Evolutionary conservation across 2,113 vertebrate species (phyloP).

Genomic region (Bos taurus): DNA sequence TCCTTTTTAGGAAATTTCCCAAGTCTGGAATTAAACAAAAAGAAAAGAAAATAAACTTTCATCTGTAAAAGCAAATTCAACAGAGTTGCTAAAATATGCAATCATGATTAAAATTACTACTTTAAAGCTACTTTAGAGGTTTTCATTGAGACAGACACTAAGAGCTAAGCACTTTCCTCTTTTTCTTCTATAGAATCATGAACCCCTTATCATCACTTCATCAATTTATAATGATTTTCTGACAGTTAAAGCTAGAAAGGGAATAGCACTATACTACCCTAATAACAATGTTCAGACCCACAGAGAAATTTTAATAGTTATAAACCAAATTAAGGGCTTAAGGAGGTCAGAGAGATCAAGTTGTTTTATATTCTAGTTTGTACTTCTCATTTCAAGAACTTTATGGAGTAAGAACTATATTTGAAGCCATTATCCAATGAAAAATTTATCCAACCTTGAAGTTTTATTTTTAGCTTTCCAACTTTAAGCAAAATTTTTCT

Average conservation of each 20-base stretch:
- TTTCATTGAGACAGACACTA: neutral
- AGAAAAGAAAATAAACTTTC: neutral
- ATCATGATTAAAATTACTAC: slow-evolving; percentile 13
- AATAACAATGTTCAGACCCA: neutral
- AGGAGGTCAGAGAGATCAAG: slow-evolving; percentile 17
- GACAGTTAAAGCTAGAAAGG: slow-evolving; percentile 14
- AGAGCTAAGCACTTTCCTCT: neutral
- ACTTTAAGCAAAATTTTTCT: neutral
- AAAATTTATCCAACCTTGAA: neutral
- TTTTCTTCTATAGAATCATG: slow-evolving; percentile 9
- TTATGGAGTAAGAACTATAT: neutral
- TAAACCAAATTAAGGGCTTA: slow-evolving; percentile 51
- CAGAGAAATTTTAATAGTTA: slow-evolving; percentile 15
- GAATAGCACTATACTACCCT: neutral
- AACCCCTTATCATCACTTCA: slow-evolving; percentile 27
- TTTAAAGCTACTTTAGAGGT: neutral
- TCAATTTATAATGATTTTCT: slow-evolving; percentile 23
- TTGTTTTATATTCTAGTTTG: neutral
- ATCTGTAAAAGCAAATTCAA: slow-evolving; percentile 8
- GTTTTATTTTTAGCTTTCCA: slow-evolving; percentile 16
- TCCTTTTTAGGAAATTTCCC: neutral
- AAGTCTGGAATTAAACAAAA: neutral
- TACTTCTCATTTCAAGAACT: neutral
- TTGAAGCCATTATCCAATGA: neutral
- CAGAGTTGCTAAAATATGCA: neutral